These are phyloP conservation scores for Apodemus sylvaticus DNA, from an alignment of 2,113 vertebrate species.

Conservation along the genomic window DNA sequence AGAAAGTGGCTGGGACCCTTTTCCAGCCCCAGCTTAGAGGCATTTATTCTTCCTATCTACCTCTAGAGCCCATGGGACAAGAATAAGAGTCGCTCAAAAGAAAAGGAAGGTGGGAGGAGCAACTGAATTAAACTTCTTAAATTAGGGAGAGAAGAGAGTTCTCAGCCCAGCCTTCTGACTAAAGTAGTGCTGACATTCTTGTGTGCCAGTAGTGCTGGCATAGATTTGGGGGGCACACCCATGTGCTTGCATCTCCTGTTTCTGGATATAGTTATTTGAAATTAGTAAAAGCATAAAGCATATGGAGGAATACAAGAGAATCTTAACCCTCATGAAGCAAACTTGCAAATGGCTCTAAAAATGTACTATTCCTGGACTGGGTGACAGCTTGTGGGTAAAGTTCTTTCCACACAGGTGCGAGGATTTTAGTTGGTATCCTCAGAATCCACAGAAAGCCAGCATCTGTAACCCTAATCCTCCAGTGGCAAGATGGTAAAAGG, in stretches of 20 bases:
- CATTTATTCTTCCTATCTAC: background rate
- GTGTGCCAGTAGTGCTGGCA: too few relatives aligned
- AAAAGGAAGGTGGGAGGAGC: background rate
- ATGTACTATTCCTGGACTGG: too few relatives aligned
- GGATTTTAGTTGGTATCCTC: background rate
- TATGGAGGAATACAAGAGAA: slow-evolving; percentile 59
- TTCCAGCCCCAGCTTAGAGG: background rate
- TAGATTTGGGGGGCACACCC: background rate
- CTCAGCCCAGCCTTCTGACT: background rate
- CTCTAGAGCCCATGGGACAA: background rate
- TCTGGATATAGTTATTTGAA: slow-evolving; percentile 47
- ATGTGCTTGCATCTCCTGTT: background rate
- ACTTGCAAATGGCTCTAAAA: background rate
- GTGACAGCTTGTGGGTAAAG: too few relatives aligned
- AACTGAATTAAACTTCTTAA: background rate
- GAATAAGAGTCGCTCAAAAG: background rate
- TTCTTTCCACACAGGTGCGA: background rate
- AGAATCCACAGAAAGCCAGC: background rate
- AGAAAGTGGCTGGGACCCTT: slow-evolving; percentile 54
- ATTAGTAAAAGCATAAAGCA: slow-evolving; percentile 19
- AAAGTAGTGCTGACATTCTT: background rate
- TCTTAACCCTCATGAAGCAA: slow-evolving; percentile 64
- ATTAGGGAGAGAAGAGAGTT: background rate
- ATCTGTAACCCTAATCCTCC: background rate
- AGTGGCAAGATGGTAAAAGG: background rate